Base-by-base conservation (phyloP, 2,797 vertebrate species). In the Lacerta viridis region DNA sequence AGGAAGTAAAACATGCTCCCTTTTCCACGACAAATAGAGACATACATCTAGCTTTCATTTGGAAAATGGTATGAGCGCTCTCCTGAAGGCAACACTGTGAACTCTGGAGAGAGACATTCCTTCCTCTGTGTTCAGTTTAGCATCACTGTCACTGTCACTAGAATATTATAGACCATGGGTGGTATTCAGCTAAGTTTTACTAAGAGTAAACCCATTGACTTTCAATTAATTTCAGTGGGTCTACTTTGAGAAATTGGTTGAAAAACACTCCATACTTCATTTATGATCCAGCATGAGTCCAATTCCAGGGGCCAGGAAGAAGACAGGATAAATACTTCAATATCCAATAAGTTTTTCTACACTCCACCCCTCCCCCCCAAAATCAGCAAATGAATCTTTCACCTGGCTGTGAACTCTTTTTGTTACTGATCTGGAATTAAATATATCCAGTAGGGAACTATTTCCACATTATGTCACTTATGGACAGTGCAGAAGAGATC, bases 401-500 rank as follows among this genome's bases (percentile, higher is more conserved):
- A 50, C 5, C 11, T 46, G 50, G 50, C n/a, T 13, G 36, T 11
- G 10, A 55, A 0, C 23, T 5, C 18, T 64, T 25, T 59, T 61
- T 0, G 0, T 75, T 75, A 33, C 0, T 0, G n/a, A 55, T 61
- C n/a, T 59, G 7, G 36, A 41, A 76, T 23, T n/a, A 33, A n/a
- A 5, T 27, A 6, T 46, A 3, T 64, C 39, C 39, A 29, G 8
- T 23, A 66, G 18, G 72, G 41, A 86, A 20, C 18, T 74, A 59
- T 43, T 72, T 81, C 66, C 80, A 74, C 33, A 18, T 80, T 59
- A 71, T 7, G 1, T 80, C 43, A 18, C 88, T 93, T 81, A 39
- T 64, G 33, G 0, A 3, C 79, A 89, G 78, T 15, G 83, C 68
- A 95, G 87, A 89, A 93, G 92, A 41, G 41, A n/a, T n/a, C n/a